Percentiles rank a stretch among this genome's conserved stretches.
Conservation (phyloP, 1,140 invertebrate genomes). For the Gonioctena quinquepunctata region DNA sequence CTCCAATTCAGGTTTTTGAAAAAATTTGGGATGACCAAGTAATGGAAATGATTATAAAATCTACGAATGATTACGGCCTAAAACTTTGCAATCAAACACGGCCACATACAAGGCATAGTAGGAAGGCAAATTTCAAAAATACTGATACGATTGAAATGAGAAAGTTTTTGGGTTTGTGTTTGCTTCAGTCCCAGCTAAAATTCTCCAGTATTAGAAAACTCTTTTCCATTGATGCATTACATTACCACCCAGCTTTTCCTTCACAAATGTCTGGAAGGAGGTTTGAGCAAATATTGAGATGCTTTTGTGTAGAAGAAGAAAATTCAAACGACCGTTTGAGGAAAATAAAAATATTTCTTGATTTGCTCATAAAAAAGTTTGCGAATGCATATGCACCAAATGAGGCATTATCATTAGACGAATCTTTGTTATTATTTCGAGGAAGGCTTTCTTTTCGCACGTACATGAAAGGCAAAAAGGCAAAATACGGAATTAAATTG, state of each 20-base stretch:
- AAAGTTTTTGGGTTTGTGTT: slow-evolving; percentile 42
- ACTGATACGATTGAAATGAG: slow-evolving; percentile 26
- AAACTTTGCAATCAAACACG: no score
- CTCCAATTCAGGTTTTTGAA: neutral
- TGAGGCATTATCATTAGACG: slow-evolving; percentile 18
- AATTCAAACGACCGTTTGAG: no score
- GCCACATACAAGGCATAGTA: slow-evolving; percentile 17
- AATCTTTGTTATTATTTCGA: slow-evolving; percentile 19
- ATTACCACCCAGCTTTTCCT: slow-evolving; percentile 45
- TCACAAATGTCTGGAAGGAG: slow-evolving; percentile 41
- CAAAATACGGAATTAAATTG: slow-evolving; percentile 19
- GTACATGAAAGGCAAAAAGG: slow-evolving; percentile 22
- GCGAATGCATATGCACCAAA: slow-evolving; percentile 5
- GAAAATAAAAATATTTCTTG: no score
- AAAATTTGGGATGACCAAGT: slow-evolving; percentile 11
- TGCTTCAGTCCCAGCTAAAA: slow-evolving; percentile 40
- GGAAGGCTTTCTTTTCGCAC: slow-evolving; percentile 10
- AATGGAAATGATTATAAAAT: slow-evolving; percentile 20
- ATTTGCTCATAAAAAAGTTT: slow-evolving; percentile 13
- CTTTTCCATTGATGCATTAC: slow-evolving; percentile 36
- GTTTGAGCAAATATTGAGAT: slow-evolving; percentile 45
- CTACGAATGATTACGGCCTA: slow-evolving; percentile 8
- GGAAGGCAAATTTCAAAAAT: slow-evolving; percentile 21
- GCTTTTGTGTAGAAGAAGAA: no score
- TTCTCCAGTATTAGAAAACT: slow-evolving; percentile 34